Evolutionary conservation across 2,797 vertebrate genomes (phyloP), one percentile per base, ranked within the genome.

Genomic region (Lerista edwardsae): DNA sequence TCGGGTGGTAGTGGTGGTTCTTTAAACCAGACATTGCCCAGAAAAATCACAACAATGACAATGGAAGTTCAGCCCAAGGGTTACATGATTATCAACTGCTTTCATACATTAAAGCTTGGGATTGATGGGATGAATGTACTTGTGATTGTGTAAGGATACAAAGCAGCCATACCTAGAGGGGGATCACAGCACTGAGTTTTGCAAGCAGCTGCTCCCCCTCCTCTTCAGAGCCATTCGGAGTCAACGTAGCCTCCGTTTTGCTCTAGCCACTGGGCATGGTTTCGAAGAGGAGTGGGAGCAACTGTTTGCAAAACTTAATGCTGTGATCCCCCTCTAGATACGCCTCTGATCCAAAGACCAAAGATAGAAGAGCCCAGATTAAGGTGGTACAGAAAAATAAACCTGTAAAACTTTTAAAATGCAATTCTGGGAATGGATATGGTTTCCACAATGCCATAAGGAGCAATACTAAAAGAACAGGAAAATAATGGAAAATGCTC

Each of bases 401-500:
- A 84, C 55, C 84, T 90, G 86, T 59, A 55, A 84, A 88, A 84
- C 86, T 84, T 86, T 91, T 88, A 91, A 86, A 90, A 85, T 88
- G 91, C 91, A 80, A 76, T 93, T 90, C 83, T 84, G 64, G 80
- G 82, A 89, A 91, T 94, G 93, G 94, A 94, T 93, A 92, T 86
- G 68, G 68, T 78, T 92, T 88, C 86, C 84, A 57, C 90, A 92
- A 91, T 55, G 75, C 23, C 71, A 74, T 79, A 75, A 67, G 88
- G 85, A 86, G 86, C 82, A 79, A 89, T 92, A 87, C 85, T 90
- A 84, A 88, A 91, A 88, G 74, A 81, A 51, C 12, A 73, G 80
- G 62, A 72, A 75, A 80, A 1, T 89, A 90, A 82, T 84, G 83
- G 84, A 80, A 83, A 93, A 89, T 62, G 71, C 65, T 91, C 73